Conservation (phyloP, 2,888 invertebrate species). For the Megamerina dolium region DNA sequence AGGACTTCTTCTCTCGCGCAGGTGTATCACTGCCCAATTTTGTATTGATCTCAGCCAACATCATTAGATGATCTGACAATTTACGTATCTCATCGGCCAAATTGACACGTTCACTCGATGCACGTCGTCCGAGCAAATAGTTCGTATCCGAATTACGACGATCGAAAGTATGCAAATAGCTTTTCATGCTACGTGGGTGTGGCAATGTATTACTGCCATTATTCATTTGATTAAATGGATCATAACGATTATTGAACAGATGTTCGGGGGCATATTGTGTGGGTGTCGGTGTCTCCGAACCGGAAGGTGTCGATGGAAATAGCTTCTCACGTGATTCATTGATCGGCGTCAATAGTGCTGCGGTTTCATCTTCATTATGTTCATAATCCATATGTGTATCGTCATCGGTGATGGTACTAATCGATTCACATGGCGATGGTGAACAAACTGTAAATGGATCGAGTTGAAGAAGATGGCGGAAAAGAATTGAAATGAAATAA, state of each 20-base stretch:
- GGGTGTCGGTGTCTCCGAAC: conserved; percentile 30
- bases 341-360: conserved; percentile 34
- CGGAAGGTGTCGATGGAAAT: conserved; percentile 23
- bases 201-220: conserved; percentile 28
- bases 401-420: conserved; percentile 61
- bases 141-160: conserved; percentile 75
- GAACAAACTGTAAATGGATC: conserved; percentile 57
- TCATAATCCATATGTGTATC: conserved; percentile 39
- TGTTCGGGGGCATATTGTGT: conserved; percentile 24
- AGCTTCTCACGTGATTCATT: conserved; percentile 46
- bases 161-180: conserved; percentile 55
- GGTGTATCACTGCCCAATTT: conserved; percentile 36
- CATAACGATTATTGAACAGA: conserved; percentile 33
- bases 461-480: background rate
- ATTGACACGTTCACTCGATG: conserved; percentile 62
- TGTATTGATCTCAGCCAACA: conserved; percentile 62
- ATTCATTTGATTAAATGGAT: conserved; percentile 34
- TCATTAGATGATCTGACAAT: conserved; percentile 70
- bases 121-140: conserved; percentile 54
- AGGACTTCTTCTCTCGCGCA: conserved; percentile 3
- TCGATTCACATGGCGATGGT: conserved; percentile 72
- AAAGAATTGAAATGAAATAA: conserved; percentile 1
- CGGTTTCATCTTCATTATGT: conserved; percentile 26
- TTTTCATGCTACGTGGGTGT: conserved; percentile 40
- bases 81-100: conserved; percentile 79